These are phyloP conservation scores for Leucoraja erinaceus DNA, from an alignment of 2,113 vertebrate species.

Conservation along the genomic window DNA sequence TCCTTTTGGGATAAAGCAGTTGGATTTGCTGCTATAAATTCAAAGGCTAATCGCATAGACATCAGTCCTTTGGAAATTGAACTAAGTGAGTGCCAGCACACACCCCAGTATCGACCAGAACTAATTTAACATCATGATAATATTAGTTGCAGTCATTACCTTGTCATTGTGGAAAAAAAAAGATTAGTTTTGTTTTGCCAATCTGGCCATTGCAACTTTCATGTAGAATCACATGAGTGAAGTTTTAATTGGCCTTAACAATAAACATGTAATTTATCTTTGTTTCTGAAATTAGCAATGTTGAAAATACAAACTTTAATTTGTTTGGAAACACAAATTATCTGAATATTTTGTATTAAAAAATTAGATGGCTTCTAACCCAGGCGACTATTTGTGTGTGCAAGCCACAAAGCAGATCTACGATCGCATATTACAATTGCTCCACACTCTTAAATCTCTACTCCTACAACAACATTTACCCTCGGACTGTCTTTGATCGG, in stretches of 20 bases:
- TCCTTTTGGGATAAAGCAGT: not conserved
- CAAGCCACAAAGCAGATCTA: too few species aligned
- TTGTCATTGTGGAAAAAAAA: not conserved
- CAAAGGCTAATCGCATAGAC: not conserved
- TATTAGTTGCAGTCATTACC: not conserved
- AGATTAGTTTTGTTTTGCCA: not conserved
- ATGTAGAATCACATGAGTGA: not conserved
- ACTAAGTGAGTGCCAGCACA: not conserved
- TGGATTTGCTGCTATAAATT: not conserved
- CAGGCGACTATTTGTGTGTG: too few species aligned
- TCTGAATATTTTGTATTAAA: not conserved
- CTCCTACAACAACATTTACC: too few species aligned
- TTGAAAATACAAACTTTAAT: not conserved
- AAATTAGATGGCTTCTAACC: not conserved
- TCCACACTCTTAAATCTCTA: too few species aligned
- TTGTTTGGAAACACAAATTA: not conserved
- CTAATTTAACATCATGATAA: not conserved
- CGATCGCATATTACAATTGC: too few species aligned
- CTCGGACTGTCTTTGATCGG: too few species aligned
- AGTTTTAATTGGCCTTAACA: not conserved
- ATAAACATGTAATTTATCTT: not conserved
- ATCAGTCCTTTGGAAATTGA: slow-evolving; percentile 19
- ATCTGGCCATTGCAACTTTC: not conserved
- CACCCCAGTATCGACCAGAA: not conserved
- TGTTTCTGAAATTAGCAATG: not conserved